These are phyloP conservation scores for Malurus cyaneus DNA, from an alignment of 2,113 vertebrate species.

Conservation along the genomic window DNA sequence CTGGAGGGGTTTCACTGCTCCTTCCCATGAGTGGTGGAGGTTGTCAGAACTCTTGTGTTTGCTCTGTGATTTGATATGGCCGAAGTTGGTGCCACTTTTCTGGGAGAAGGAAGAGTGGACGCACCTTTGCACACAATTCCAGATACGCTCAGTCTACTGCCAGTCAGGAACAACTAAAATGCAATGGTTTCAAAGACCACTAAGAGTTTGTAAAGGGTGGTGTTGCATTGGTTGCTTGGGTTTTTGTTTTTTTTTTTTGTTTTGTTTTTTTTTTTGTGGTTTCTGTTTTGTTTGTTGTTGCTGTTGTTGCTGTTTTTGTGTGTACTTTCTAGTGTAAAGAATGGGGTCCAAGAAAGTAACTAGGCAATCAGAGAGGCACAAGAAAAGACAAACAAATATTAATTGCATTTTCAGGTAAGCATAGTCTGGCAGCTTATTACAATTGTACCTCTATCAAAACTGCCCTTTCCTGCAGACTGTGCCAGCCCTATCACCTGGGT, in stretches of 20 bases:
- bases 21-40: neutral
- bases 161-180: neutral
- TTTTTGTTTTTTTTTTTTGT: neutral
- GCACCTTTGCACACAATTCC: neutral
- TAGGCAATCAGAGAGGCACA: neutral
- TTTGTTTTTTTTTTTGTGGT: too few relatives aligned
- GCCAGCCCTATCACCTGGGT: neutral
- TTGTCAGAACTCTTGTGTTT: neutral
- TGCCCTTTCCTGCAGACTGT: neutral
- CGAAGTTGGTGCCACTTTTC: neutral
- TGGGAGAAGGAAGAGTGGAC: neutral
- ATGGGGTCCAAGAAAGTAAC: neutral
- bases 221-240: neutral
- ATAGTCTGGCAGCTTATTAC: neutral
- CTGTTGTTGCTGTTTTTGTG: neutral
- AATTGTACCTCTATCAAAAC: neutral
- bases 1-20: neutral
- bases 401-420: neutral
- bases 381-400: neutral
- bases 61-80: neutral
- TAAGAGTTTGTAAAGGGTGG: neutral
- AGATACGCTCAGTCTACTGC: neutral
- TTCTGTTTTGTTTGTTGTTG: too few relatives aligned
- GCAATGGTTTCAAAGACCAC: neutral
- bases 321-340: neutral